Percentiles rank a stretch among this genome's conserved stretches.
These are phyloP conservation scores for Zelostemma sp. DNA, from an alignment of 1,140 invertebrate species.

Conservation along the genomic window DNA sequence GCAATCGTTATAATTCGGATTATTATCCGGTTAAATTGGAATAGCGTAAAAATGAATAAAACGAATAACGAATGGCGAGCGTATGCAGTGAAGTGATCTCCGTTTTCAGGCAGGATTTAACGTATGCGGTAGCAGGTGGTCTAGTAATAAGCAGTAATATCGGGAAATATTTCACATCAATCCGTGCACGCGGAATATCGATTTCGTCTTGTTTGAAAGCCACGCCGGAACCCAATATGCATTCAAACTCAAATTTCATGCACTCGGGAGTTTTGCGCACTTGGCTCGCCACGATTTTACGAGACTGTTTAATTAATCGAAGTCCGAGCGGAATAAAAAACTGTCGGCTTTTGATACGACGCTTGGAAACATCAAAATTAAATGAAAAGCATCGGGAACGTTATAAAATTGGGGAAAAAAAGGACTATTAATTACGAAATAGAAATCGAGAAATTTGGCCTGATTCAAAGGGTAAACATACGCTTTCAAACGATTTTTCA, in stretches of 20 bases:
- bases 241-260: constrained; percentile 61
- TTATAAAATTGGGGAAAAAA: constrained; percentile 22
- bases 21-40: constrained; percentile 21
- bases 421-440: neutral
- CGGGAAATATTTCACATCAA: constrained; percentile 64
- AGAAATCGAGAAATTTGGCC: constrained; percentile 10
- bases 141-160: constrained; percentile 61
- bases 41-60: constrained; percentile 16
- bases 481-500: neutral
- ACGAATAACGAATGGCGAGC: constrained; percentile 27
- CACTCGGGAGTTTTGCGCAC: constrained; percentile 43
- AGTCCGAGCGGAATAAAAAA: constrained; percentile 35
- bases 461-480: neutral
- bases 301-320: constrained; percentile 61
- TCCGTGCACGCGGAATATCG: constrained; percentile 56
- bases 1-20: constrained; percentile 1
- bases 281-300: constrained; percentile 50
- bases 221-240: constrained; percentile 48
- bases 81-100: constrained; percentile 25
- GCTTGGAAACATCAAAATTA: constrained; percentile 31
- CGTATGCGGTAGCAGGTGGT: constrained; percentile 43
- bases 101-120: constrained; percentile 37
- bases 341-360: constrained; percentile 34
- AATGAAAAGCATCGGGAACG: constrained; percentile 3
- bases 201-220: constrained; percentile 54